Conservation (phyloP, 2,113 vertebrate genomes). For the Oceanites oceanicus region DNA sequence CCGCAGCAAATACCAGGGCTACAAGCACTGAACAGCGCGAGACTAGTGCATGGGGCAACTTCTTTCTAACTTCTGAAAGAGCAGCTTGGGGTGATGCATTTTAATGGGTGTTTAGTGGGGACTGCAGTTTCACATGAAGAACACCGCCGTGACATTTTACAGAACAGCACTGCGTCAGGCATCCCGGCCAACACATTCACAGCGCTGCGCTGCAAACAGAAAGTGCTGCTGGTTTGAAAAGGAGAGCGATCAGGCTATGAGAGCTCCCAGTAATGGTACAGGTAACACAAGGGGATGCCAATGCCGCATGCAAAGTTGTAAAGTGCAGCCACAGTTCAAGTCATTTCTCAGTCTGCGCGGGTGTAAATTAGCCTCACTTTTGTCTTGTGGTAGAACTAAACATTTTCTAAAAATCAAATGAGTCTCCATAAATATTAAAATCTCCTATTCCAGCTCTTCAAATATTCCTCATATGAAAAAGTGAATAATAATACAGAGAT, state of each 20-base stretch:
- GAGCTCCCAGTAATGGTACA: rapidly evolving
- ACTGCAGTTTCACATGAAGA: rapidly evolving
- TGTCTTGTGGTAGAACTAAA: neutral
- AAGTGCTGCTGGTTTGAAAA: neutral
- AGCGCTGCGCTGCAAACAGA: neutral
- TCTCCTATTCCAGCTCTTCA: neutral
- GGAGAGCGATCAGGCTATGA: rapidly evolving
- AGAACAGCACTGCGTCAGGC: neutral
- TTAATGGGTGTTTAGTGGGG: neutral
- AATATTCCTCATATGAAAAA: neutral
- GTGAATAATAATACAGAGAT: neutral
- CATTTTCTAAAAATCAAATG: neutral
- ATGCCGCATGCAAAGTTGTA: rapidly evolving
- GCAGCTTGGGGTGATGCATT: neutral
- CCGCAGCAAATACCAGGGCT: rapidly evolving
- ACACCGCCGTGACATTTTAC: rapidly evolving
- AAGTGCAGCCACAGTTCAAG: neutral
- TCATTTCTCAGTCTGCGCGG: neutral
- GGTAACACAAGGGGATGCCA: neutral
- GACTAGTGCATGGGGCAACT: neutral
- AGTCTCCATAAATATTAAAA: conserved; percentile 1
- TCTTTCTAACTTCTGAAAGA: no score
- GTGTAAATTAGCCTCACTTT: neutral
- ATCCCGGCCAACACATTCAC: rapidly evolving
- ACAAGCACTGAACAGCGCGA: neutral